These are phyloP conservation scores for Corydoras sp. DNA, from an alignment of 2,113 vertebrate genomes.

Conservation along the genomic window DNA sequence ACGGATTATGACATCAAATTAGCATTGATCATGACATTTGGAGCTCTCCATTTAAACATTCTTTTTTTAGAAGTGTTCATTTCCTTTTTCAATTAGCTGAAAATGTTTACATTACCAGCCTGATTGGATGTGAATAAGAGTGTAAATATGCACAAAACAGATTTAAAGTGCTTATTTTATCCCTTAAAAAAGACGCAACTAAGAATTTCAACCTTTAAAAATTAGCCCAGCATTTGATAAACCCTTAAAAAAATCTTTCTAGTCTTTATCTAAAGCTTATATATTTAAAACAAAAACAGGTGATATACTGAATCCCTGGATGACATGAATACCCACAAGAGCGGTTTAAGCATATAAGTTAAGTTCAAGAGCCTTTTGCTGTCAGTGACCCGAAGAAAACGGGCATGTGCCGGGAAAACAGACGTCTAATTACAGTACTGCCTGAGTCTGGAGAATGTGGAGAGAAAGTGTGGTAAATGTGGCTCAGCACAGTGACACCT, in stretches of 20 bases:
- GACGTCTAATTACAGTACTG: conserved; percentile 36
- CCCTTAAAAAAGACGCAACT: conserved; percentile 51
- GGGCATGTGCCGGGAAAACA: conserved; percentile 36
- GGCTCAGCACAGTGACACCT: conserved; percentile 46
- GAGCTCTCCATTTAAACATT: conserved; percentile 61
- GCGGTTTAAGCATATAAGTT: conserved; percentile 28
- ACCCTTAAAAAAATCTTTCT: not conserved
- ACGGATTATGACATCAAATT: conserved; percentile 61
- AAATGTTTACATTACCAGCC: conserved; percentile 66
- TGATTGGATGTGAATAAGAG: conserved; percentile 58
- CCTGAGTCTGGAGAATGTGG: conserved; percentile 12
- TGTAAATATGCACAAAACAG: conserved; percentile 62
- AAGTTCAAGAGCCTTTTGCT: conserved; percentile 42
- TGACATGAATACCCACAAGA: conserved; percentile 12
- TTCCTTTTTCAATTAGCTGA: conserved; percentile 53
- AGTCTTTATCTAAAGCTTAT: no score
- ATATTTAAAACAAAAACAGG: conserved; percentile 21
- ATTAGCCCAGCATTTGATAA: not conserved
- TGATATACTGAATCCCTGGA: conserved; percentile 35
- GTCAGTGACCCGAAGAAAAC: conserved; percentile 40
- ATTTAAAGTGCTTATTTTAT: conserved; percentile 54
- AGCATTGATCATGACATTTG: conserved; percentile 59
- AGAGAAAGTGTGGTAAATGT: conserved; percentile 17
- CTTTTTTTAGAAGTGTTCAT: conserved; percentile 58
- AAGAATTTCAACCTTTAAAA: conserved; percentile 25